Evolutionary conservation across 2,888 invertebrate genomes (phyloP), one percentile per base, ranked within the genome.

Genomic region (Drosophila fulvimacula): DNA sequence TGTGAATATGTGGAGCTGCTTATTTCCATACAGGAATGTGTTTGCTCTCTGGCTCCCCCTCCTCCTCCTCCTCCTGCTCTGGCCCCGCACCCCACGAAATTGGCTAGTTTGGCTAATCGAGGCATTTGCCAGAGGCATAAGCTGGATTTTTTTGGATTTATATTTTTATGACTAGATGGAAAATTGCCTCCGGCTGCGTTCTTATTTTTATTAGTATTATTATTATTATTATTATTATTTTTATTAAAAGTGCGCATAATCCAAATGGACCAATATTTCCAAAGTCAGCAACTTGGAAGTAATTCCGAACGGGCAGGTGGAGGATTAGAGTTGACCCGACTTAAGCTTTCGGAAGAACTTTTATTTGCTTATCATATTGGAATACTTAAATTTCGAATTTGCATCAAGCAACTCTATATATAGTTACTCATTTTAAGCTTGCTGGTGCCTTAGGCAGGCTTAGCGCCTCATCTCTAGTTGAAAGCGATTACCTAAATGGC

Each of bases 91-190:
- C 62, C 75, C 60, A 19, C 30, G 5, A 74, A 86, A 82, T 82
- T 82, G 82, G 87, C 83, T 82, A 82, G 87, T 82, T 82, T 76
- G 74, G 79, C 87, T 82, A 82, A 82, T 82, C 82, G 82, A 86
- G 82, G 86, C 74, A 83, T 82, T 86, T 81, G 86, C 76, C 70
- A 44, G 57, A 24, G 76, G 73, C 80, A 72, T 76, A 68, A 69
- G 77, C 66, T 69, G 86, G 81, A 82, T 82, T 76, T 48, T 42
- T 60, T 52, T 46, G 63, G 52, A 67, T 82, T 82, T 79, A 60
- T 44, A 66, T 65, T 74, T 76, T 76, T 77, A 76, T 58, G 76
- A 48, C 62, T 55, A 66, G 56, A 36, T 63, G 69, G 76, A 53
- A 85, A 78, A 85, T 85, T 82, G 73, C 73, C 76, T 70, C 58